These are phyloP conservation scores for Paedocypris micromegethes DNA, from an alignment of 2,797 vertebrate genomes.

Conservation along the genomic window DNA sequence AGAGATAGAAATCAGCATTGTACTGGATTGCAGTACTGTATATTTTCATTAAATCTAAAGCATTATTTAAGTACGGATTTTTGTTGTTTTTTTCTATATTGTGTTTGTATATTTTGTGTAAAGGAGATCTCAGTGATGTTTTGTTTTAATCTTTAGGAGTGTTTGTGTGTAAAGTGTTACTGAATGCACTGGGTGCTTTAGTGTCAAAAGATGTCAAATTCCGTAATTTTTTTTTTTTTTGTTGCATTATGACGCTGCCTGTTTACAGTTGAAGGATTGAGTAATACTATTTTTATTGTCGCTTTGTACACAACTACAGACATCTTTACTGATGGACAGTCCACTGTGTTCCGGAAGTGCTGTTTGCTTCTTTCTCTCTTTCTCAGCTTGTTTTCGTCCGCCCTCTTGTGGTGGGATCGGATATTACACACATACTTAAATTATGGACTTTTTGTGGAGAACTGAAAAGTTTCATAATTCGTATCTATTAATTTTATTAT, in stretches of 20 bases:
- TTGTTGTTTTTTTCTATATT: conserved; percentile 43
- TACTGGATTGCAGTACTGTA: conserved; percentile 47
- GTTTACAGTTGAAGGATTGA: conserved; percentile 22
- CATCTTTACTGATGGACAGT: conserved; percentile 12
- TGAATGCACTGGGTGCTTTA: conserved; percentile 58
- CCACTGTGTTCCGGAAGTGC: not conserved
- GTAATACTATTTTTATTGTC: conserved; percentile 41
- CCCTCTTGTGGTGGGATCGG: conserved; percentile 51
- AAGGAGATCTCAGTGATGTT: conserved; percentile 24
- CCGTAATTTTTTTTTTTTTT: conserved; percentile 4
- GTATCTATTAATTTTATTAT: conserved; percentile 15
- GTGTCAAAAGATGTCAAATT: conserved; percentile 36
- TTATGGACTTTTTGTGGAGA: conserved; percentile 30
- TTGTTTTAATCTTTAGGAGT: conserved; percentile 40
- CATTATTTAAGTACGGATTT: conserved; percentile 54
- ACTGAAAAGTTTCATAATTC: conserved; percentile 31
- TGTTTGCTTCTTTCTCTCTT: not conserved
- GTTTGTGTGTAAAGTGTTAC: conserved; percentile 34
- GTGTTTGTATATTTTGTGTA: conserved; percentile 43
- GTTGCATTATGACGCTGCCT: conserved; percentile 26
- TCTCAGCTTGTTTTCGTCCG: conserved; percentile 40
- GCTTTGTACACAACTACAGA: conserved; percentile 11
- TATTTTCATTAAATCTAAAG: conserved; percentile 40
- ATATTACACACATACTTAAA: conserved; percentile 15
- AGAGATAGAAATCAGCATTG: conserved; percentile 47